phyloP scores from a whole-genome alignment of 1,140 invertebrate species.

The Aphelinus atriplicis region DNA sequence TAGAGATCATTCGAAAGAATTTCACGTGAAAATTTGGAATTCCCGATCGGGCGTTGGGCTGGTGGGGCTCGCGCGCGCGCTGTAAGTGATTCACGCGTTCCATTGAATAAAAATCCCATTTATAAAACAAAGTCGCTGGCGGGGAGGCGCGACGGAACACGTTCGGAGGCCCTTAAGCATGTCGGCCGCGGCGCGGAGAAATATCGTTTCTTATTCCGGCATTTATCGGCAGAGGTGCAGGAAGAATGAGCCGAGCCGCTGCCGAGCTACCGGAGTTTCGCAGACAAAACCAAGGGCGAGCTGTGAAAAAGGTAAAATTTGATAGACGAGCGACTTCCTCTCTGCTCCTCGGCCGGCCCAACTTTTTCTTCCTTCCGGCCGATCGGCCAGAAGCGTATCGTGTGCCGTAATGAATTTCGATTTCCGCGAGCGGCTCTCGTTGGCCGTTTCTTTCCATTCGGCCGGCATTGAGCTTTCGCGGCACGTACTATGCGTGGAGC shows the following conservation, averaged over 20 bases:
- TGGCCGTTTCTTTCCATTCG: background rate
- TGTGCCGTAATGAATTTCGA: conserved; percentile 40
- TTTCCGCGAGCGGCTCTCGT: conserved; percentile 25
- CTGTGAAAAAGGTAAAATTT: background rate
- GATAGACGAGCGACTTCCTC: conserved; percentile 30
- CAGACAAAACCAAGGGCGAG: conserved; percentile 23
- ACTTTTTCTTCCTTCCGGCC: conserved; percentile 37
- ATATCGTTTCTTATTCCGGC: conserved; percentile 33
- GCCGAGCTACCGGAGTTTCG: conserved; percentile 23
- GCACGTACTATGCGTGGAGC: conserved; percentile 38
- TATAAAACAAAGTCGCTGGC: conserved; percentile 17
- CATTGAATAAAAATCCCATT: conserved; percentile 16
- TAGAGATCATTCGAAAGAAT: background rate
- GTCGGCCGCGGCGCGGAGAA: conserved; percentile 24
- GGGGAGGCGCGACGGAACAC: conserved; percentile 24
- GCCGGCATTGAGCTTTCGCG: conserved; percentile 14
- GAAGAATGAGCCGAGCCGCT: background rate
- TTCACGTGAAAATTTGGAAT: conserved; percentile 17
- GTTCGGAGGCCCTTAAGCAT: conserved; percentile 22
- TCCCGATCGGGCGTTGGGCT: background rate
- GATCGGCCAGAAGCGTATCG: conserved; percentile 26
- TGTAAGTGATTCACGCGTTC: too few species aligned
- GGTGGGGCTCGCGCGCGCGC: too few species aligned
- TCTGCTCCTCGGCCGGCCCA: background rate
- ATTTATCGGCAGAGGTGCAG: conserved; percentile 8